Evolutionary conservation across 2,888 invertebrate genomes (phyloP).

Genomic region (Lymantria dispar): DNA sequence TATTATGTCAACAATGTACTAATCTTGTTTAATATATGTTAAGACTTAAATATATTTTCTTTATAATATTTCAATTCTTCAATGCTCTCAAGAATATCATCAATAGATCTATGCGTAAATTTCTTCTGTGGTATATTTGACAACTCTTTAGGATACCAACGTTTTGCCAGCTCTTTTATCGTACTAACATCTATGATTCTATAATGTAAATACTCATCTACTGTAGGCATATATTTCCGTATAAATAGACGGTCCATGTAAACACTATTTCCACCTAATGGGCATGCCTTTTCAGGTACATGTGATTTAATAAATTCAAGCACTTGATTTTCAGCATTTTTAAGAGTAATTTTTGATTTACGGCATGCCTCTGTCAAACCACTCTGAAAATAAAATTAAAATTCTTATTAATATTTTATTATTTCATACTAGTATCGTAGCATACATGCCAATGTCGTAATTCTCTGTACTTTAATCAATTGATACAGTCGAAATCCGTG

Average conservation of each 20-base stretch:
- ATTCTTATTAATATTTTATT: background rate
- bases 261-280: slow-evolving; percentile 94
- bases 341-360: slow-evolving; percentile 84
- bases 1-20: too few relatives aligned
- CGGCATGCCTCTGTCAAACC: slow-evolving; percentile 89
- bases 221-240: slow-evolving; percentile 89
- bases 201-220: slow-evolving; percentile 92
- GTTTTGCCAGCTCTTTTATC: slow-evolving; percentile 90
- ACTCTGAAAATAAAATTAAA: slow-evolving; percentile 80
- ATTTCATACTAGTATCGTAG: too few relatives aligned
- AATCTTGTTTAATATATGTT: background rate
- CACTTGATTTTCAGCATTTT: slow-evolving; percentile 87
- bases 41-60: slow-evolving; percentile 82
- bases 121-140: slow-evolving; percentile 83
- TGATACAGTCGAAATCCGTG: too few relatives aligned
- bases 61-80: slow-evolving; percentile 91
- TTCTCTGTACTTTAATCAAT: too few relatives aligned
- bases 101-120: slow-evolving; percentile 87
- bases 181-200: slow-evolving; percentile 96
- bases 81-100: slow-evolving; percentile 94
- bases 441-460: too few relatives aligned
- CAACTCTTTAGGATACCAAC: slow-evolving; percentile 88
- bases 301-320: slow-evolving; percentile 87
- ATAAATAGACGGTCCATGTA: slow-evolving; percentile 94
- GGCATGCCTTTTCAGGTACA: slow-evolving; percentile 83